These are phyloP conservation scores for Corythoichthys haematopterus DNA, from an alignment of 2,113 vertebrate genomes.

Conservation along the genomic window DNA sequence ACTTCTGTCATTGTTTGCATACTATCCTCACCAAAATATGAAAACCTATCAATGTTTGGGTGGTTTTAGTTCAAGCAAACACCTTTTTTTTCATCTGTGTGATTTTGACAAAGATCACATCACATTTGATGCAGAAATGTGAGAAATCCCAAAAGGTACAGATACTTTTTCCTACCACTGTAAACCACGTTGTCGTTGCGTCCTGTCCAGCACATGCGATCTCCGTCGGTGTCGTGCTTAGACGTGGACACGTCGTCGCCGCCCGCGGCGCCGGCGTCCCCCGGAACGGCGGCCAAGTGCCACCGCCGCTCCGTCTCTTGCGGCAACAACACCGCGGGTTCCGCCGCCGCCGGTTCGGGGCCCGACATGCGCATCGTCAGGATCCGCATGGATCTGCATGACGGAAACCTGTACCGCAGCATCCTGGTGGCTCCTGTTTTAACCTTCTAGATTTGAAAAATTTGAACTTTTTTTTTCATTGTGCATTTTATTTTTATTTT, in stretches of 20 bases:
- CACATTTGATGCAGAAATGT: too few relatives aligned
- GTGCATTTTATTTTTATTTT: not conserved
- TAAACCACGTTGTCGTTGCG: not conserved
- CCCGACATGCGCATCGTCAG: slow-evolving; percentile 81
- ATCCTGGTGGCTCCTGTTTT: slow-evolving; percentile 73
- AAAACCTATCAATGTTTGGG: too few relatives aligned
- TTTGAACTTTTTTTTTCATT: too few relatives aligned
- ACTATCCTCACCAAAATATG: too few relatives aligned
- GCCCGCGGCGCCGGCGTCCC: slow-evolving; percentile 53
- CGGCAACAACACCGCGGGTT: slow-evolving; percentile 65
- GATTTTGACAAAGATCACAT: too few relatives aligned
- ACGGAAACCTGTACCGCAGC: slow-evolving; percentile 87
- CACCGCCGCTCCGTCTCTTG: slow-evolving; percentile 91
- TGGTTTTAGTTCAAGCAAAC: too few relatives aligned
- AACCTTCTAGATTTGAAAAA: too few relatives aligned
- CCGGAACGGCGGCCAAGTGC: slow-evolving; percentile 70
- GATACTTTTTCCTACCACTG: too few relatives aligned
- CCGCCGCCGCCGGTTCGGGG: slow-evolving; percentile 48
- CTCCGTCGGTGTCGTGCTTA: slow-evolving; percentile 84
- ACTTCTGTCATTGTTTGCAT: too few relatives aligned
- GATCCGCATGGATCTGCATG: slow-evolving; percentile 82
- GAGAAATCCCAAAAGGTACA: too few relatives aligned
- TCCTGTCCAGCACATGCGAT: slow-evolving; percentile 77
- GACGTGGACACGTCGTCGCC: slow-evolving; percentile 69
- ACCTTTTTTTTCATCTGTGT: too few relatives aligned